A percentile compares a stretch with the other conserved stretches of the same genome.
These are phyloP conservation scores for Mastomys coucha DNA, from an alignment of 2,113 vertebrate species.

Conservation along the genomic window DNA sequence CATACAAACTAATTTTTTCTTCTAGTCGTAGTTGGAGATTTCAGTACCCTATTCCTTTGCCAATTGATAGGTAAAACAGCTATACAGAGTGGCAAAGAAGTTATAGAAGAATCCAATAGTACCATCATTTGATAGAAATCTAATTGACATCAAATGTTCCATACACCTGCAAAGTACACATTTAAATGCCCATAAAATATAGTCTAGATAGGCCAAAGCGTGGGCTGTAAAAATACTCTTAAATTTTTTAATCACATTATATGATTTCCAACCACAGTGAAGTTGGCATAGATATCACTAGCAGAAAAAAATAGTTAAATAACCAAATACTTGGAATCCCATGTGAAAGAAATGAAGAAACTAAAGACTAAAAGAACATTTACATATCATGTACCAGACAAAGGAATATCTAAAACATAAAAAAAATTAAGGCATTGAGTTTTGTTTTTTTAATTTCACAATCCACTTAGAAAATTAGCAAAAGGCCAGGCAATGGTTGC, in stretches of 20 bases:
- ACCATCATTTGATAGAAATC: neutral
- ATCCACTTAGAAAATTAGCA: neutral
- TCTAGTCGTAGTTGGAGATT: neutral
- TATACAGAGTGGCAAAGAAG: constrained; percentile 37
- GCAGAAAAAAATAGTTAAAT: constrained; percentile 39
- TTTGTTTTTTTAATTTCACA: neutral
- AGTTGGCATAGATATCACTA: constrained; percentile 8
- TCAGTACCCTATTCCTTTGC: neutral
- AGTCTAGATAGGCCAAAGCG: neutral
- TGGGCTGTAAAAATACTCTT: neutral
- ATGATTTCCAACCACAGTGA: neutral
- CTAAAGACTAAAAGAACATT: neutral
- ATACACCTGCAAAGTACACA: neutral
- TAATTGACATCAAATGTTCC: neutral
- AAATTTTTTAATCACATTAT: neutral
- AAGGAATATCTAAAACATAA: neutral
- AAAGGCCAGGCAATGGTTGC: neutral
- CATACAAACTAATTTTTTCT: neutral
- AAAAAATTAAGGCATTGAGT: neutral
- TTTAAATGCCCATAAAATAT: neutral
- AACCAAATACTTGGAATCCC: neutral
- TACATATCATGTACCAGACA: neutral
- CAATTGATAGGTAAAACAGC: constrained; percentile 40
- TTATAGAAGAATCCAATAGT: neutral
- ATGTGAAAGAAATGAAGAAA: neutral